Evolutionary conservation across 2,113 vertebrate species (phyloP), one percentile per base, ranked within the genome.

Genomic region (Taurulus bubalis): DNA sequence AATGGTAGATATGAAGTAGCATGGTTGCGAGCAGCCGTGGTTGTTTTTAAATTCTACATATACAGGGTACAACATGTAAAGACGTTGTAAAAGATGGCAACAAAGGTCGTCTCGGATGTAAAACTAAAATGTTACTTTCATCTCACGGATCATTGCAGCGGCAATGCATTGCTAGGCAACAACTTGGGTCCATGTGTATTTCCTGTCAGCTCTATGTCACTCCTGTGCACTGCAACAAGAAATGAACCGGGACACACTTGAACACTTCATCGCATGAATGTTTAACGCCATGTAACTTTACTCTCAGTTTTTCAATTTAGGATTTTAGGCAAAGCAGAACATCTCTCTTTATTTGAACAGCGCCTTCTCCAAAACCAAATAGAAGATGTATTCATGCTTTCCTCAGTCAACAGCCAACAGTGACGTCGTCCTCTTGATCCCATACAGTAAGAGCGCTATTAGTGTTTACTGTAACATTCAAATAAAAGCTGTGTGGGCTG

Each of bases 401-500:
- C 42, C 55, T 45, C 74, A 77, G 51, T 66, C 79, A 76, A 66
- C 15, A 79, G 75, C 67, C 36, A 64, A 60, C 24, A 15, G 63
- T 76, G 38, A 49, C 60, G 62, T 24, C 12, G 70, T 78, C 38
- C 49, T 77, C 47, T 59, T 87, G 76, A 80, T 63, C 60, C 53
- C 66, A 30, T 70, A 87, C 65, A 81, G 81, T 77, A 69, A 83
- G 70, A 77, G 40, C 26, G 65, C 79, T 87, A 77, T 85, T 82
- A 82, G 71, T 78, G 71, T 80, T 83, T 65, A 79, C 86, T 58
- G 47, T 83, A 82, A 66, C 76, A 59, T 73, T 87, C 24, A 69
- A 69, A 85, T 75, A 55, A 86, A 85, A 51, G 16, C 53, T 74
- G 88, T 81, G 68, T 89, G 78, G 87, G 86, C 65, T 40, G 85